Conservation (phyloP, 2,797 vertebrate genomes). For the Alfaro cultratus region DNA sequence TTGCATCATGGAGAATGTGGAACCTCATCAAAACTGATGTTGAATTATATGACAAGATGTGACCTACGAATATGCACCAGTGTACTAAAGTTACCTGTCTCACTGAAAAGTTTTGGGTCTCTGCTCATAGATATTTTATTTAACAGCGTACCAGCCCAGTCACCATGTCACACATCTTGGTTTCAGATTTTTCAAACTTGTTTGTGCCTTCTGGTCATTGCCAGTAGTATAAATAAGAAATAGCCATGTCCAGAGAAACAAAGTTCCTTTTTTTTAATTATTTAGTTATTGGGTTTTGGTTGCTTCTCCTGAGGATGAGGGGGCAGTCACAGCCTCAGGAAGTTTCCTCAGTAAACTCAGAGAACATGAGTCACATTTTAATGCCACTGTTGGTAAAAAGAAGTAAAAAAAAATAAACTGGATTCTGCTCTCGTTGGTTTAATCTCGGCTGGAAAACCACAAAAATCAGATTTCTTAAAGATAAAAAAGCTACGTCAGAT, state of each 20-base stretch:
- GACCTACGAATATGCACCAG: neutral
- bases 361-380: slow-evolving; percentile 35
- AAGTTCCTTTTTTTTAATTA: slow-evolving; percentile 21
- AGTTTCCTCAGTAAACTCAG: slow-evolving; percentile 38
- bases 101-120: neutral
- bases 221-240: slow-evolving; percentile 12
- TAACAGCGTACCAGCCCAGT: neutral
- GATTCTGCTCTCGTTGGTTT: neutral
- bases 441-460: neutral
- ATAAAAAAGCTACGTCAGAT: too few species aligned
- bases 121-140: slow-evolving; percentile 11
- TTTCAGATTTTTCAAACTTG: neutral
- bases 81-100: neutral
- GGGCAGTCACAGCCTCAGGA: slow-evolving; percentile 31
- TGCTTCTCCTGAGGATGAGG: slow-evolving; percentile 5
- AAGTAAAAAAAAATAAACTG: neutral
- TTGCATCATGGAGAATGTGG: neutral
- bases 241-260: slow-evolving; percentile 2
- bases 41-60: neutral
- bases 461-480: too few species aligned
- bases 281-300: slow-evolving; percentile 54
- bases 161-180: slow-evolving; percentile 14
- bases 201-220: slow-evolving; percentile 6
- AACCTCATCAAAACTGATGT: neutral
- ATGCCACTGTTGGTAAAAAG: slow-evolving; percentile 8